Conservation (phyloP, 2,113 vertebrate species). For the Zapornia atra region DNA sequence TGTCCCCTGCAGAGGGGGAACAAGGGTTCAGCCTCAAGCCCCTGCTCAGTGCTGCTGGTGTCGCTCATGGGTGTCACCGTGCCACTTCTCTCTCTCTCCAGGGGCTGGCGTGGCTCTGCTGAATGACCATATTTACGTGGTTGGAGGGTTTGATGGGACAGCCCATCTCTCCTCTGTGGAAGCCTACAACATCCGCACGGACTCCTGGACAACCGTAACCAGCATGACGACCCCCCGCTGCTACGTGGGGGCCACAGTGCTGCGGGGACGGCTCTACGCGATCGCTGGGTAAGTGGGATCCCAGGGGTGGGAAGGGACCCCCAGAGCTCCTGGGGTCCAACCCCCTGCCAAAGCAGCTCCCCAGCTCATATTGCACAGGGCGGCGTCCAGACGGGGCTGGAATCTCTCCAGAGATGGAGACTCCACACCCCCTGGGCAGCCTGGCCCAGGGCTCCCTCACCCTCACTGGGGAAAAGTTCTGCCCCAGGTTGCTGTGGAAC, state of each 20-base stretch:
- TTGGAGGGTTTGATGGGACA: conserved; percentile 95
- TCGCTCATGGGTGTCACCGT: accelerated
- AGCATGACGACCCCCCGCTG: conserved; percentile 97
- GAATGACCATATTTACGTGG: conserved; percentile 97
- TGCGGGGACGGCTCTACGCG: conserved; percentile 93
- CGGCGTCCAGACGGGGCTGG: too few species aligned
- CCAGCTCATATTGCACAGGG: too few species aligned
- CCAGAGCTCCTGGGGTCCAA: too few species aligned
- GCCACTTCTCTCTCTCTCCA: conserved; percentile 20
- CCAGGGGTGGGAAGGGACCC: too few species aligned
- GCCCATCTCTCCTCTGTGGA: conserved; percentile 96
- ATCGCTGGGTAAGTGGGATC: too few species aligned
- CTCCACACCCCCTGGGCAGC: too few species aligned
- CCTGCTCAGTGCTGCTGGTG: accelerated
- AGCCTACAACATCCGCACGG: conserved; percentile 95
- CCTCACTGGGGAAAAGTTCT: too few species aligned
- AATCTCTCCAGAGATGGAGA: too few species aligned
- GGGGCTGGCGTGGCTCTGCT: conserved; percentile 94
- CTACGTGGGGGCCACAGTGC: conserved; percentile 95
- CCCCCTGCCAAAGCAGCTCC: too few species aligned
- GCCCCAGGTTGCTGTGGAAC: too few species aligned
- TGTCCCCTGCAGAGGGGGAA: background rate
- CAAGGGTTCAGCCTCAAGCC: background rate
- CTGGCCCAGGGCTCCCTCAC: too few species aligned
- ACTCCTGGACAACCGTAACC: conserved; percentile 95